Percentiles rank a stretch among this genome's conserved stretches.
Evolutionary conservation across 2,113 vertebrate species (phyloP).

Genomic region (Pipa parva): DNA sequence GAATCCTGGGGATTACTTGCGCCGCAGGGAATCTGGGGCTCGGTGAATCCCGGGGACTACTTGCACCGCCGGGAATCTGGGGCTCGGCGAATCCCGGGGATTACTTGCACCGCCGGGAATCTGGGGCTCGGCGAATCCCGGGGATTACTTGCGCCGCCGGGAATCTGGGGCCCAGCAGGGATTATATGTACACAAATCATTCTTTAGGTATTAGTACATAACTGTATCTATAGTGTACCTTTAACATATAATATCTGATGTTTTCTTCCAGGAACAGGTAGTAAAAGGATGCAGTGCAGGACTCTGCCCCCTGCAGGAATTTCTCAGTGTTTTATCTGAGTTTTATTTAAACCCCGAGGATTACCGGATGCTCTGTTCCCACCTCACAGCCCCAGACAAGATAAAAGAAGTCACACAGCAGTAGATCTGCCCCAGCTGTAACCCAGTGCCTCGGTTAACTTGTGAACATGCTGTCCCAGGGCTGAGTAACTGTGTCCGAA

Average conservation of each 20-base stretch:
- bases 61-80: too few relatives aligned
- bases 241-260: background rate
- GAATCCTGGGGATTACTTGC: too few relatives aligned
- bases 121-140: too few relatives aligned
- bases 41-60: too few relatives aligned
- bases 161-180: too few relatives aligned
- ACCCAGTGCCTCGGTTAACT: background rate
- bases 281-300: conserved; percentile 74
- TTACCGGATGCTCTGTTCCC: conserved; percentile 66
- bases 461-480: background rate
- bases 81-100: too few relatives aligned
- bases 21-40: too few relatives aligned
- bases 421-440: background rate
- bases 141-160: too few relatives aligned
- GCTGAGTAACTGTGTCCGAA: background rate
- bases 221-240: too few relatives aligned
- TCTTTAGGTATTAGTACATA: too few relatives aligned
- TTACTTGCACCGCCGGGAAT: too few relatives aligned
- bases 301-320: conserved; percentile 82
- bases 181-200: too few relatives aligned
- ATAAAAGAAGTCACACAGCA: background rate
- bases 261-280: conserved; percentile 69
- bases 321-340: conserved; percentile 66
- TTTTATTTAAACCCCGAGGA: conserved; percentile 63
- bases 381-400: conserved; percentile 39